Evolutionary conservation across 2,888 invertebrate genomes (phyloP).

Genomic region (Sympetrum striolatum): DNA sequence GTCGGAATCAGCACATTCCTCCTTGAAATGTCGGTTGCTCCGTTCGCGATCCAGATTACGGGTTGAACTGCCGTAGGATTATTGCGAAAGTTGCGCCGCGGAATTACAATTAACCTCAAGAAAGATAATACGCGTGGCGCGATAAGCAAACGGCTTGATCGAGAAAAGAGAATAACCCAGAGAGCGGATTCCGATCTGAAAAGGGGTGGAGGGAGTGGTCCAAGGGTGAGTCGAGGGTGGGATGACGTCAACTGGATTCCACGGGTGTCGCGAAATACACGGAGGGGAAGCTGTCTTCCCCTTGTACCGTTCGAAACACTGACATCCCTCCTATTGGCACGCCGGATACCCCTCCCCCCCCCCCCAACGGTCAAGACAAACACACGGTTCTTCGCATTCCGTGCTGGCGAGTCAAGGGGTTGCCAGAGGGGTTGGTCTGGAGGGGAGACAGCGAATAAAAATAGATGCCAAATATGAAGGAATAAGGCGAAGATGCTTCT

Average conservation of each 20-base stretch:
- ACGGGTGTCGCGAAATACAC: background rate
- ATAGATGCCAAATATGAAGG: too few species aligned
- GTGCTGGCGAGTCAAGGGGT: background rate
- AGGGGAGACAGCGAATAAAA: background rate
- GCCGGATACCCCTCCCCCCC: background rate
- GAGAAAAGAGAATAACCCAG: background rate
- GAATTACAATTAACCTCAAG: background rate
- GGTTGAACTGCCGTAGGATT: background rate
- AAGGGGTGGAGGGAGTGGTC: background rate
- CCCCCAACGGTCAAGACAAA: background rate
- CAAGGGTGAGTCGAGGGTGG: background rate
- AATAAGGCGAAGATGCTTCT: too few species aligned
- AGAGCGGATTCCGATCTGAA: background rate
- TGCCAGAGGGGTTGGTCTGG: background rate
- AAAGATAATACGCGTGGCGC: background rate
- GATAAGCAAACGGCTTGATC: background rate
- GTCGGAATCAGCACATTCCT: background rate
- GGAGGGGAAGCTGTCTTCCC: background rate
- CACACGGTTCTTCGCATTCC: background rate
- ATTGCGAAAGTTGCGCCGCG: background rate
- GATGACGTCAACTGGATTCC: background rate
- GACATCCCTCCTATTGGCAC: conserved; percentile 20
- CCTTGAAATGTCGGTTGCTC: background rate
- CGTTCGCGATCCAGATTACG: background rate
- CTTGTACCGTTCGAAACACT: background rate